Percentiles rank a stretch among this genome's conserved stretches.
These are phyloP conservation scores for Brachionus asplanchnoidis DNA, from an alignment of 1,140 invertebrate species.

Conservation along the genomic window DNA sequence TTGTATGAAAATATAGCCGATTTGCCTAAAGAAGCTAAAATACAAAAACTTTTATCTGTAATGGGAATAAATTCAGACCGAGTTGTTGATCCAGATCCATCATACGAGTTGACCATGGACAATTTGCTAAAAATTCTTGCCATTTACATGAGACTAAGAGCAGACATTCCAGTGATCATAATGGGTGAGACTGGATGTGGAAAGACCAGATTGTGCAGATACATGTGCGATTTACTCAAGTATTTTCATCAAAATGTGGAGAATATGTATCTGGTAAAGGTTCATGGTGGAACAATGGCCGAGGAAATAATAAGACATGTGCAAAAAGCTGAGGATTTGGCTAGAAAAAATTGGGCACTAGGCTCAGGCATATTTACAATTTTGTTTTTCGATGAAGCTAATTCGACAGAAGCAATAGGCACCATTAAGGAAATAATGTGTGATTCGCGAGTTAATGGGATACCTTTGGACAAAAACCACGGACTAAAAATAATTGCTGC, in stretches of 20 bases:
- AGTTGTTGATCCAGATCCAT: slow-evolving; percentile 2
- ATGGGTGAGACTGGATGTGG: slow-evolving; percentile 57
- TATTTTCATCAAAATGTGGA: neutral
- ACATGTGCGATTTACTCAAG: slow-evolving; percentile 14
- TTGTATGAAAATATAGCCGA: neutral
- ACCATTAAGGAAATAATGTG: slow-evolving; percentile 54
- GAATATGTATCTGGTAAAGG: slow-evolving; percentile 44
- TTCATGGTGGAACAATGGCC: slow-evolving; percentile 51
- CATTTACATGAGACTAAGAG: slow-evolving; percentile 50
- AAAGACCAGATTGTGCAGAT: slow-evolving; percentile 44
- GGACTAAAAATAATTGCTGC: slow-evolving; percentile 52
- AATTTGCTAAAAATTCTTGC: slow-evolving; percentile 54
- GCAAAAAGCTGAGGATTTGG: slow-evolving; percentile 46
- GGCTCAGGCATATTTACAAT: slow-evolving; percentile 48
- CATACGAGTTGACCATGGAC: slow-evolving; percentile 51
- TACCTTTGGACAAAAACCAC: slow-evolving; percentile 44
- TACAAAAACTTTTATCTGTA: neutral
- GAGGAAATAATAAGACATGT: slow-evolving; percentile 49
- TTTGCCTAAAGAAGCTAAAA: slow-evolving; percentile 28
- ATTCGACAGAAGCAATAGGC: slow-evolving; percentile 53
- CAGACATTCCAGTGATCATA: slow-evolving; percentile 52
- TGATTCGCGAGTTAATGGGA: slow-evolving; percentile 48
- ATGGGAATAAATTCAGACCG: neutral
- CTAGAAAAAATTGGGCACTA: slow-evolving; percentile 39
- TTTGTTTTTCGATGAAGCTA: slow-evolving; percentile 55